phyloP scores from a whole-genome alignment of 2,113 vertebrate species.

The Tauraco erythrolophus region DNA sequence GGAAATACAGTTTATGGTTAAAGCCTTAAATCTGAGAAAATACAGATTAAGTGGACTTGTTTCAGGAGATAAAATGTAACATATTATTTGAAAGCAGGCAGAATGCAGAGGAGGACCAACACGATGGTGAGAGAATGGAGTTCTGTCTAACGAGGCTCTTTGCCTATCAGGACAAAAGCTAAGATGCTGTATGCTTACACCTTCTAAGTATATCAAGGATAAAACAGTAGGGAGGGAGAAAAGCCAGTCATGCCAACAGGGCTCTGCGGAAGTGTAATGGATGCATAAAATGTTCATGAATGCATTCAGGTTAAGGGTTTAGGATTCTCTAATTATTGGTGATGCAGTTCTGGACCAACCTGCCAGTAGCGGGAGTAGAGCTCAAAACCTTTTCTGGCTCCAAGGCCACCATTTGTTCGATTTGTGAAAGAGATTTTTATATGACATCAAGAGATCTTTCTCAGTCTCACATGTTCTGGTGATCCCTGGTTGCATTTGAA shows the following conservation, averaged over 20 bases:
- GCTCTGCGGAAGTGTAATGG: neutral
- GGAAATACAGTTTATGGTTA: neutral
- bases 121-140: neutral
- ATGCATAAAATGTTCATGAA: neutral
- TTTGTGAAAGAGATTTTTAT: neutral
- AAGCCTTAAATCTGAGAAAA: neutral
- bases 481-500: neutral
- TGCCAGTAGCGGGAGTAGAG: neutral
- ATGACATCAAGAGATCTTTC: neutral
- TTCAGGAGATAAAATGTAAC: neutral
- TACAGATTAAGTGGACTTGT: rapidly evolving
- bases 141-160: neutral
- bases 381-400: neutral
- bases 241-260: neutral
- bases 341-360: neutral
- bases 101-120: neutral
- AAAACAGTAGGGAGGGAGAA: neutral
- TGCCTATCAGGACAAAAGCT: neutral
- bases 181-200: neutral
- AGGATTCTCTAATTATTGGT: neutral
- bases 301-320: neutral
- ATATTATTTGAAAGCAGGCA: neutral
- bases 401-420: neutral
- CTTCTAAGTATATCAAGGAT: neutral
- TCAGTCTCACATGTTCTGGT: neutral